phyloP scores from a whole-genome alignment of 2,888 invertebrate genomes.

The Microctonus brassicae region DNA sequence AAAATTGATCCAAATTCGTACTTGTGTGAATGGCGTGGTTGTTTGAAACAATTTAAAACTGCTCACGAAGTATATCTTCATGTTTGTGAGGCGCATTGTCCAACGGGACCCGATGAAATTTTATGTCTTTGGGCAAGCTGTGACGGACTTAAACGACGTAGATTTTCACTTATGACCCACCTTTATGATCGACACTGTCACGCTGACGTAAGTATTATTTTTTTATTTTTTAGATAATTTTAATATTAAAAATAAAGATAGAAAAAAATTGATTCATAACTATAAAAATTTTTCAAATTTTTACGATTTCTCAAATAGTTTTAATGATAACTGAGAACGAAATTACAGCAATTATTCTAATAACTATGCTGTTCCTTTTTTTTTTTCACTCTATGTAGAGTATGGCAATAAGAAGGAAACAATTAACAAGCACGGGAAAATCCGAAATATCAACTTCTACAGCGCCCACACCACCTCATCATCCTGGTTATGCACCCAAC shows the following conservation, averaged over 20 bases:
- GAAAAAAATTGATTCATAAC: constrained; percentile 11
- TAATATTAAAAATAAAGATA: too few species aligned
- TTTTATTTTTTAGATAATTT: too few species aligned
- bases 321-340: not conserved
- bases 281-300: too few species aligned
- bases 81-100: constrained; percentile 88
- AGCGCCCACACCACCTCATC: constrained; percentile 74
- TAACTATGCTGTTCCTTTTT: too few species aligned
- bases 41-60: constrained; percentile 81
- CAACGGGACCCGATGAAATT: constrained; percentile 79
- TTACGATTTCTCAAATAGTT: too few species aligned
- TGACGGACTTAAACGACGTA: constrained; percentile 88
- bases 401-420: constrained; percentile 65
- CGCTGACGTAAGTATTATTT: constrained; percentile 74
- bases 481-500: constrained; percentile 93
- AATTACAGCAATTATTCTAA: not conserved
- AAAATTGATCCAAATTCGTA: constrained; percentile 67
- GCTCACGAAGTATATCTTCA: constrained; percentile 89
- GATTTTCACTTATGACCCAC: constrained; percentile 97
- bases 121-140: constrained; percentile 92
- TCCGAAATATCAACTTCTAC: constrained; percentile 68
- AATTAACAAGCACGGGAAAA: constrained; percentile 64
- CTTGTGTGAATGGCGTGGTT: constrained; percentile 95
- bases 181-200: constrained; percentile 95
- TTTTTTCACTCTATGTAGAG: constrained; percentile 47